A percentile compares a stretch with the other conserved stretches of the same genome.
Evolutionary conservation across 2,113 vertebrate genomes (phyloP).

Genomic region (Carassius gibelio): DNA sequence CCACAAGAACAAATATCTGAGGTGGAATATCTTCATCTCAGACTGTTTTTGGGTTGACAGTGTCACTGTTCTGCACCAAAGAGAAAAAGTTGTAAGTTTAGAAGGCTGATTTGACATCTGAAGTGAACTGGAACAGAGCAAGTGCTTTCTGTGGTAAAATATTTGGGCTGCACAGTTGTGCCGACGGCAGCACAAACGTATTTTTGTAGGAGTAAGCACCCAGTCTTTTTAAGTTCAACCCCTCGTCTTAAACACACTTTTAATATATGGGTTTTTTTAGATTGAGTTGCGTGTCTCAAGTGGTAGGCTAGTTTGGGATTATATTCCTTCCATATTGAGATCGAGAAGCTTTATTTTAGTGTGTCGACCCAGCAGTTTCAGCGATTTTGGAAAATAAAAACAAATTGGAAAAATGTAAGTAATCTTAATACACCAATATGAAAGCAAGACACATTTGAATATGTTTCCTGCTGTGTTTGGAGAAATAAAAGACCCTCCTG

Average conservation of each 20-base stretch:
- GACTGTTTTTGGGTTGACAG: background rate
- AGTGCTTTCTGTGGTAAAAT: conserved; percentile 40
- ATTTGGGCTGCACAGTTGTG: conserved; percentile 64
- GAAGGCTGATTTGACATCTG: conserved; percentile 36
- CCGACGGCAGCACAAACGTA: conserved; percentile 68
- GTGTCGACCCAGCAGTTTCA: conserved; percentile 52
- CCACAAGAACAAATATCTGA: background rate
- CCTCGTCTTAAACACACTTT: conserved; percentile 65
- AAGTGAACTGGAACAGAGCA: conserved; percentile 56
- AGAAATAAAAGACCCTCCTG: background rate
- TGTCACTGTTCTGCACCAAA: background rate
- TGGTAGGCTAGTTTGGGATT: conserved; percentile 43
- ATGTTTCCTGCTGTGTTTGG: background rate
- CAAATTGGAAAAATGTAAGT: conserved; percentile 47
- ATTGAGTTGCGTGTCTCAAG: conserved; percentile 62
- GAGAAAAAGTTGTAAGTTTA: conserved; percentile 25
- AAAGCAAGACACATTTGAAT: conserved; percentile 26
- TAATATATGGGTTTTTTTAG: conserved; percentile 60
- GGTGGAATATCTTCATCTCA: background rate
- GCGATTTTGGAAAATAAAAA: conserved; percentile 41
- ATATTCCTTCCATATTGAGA: conserved; percentile 45
- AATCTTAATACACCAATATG: conserved; percentile 51
- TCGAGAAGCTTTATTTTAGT: conserved; percentile 54
- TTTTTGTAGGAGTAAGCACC: conserved; percentile 70
- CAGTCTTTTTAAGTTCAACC: conserved; percentile 65